Conservation (phyloP, 1,140 invertebrate genomes). For the Neodiprion fabricii region DNA sequence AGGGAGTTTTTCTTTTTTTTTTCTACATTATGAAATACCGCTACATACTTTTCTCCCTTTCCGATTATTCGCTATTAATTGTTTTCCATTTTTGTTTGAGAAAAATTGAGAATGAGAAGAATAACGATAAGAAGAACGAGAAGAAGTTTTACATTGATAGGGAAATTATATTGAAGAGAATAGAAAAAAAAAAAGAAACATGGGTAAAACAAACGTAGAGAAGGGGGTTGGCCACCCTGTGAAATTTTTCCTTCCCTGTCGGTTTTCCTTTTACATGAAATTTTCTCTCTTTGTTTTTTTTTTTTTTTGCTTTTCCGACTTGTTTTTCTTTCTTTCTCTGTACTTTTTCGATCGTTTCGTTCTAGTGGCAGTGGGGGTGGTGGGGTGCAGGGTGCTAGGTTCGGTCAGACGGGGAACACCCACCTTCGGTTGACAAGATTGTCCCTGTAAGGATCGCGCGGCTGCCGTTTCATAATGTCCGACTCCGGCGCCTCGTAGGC, state of each 20-base stretch:
- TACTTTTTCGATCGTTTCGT: background rate
- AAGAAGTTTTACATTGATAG: no score
- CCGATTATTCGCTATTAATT: no score
- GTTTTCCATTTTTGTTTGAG: no score
- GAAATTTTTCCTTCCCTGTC: slow-evolving; percentile 15
- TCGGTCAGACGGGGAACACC: slow-evolving; percentile 38
- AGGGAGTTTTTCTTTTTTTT: no score
- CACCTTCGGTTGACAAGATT: slow-evolving; percentile 95
- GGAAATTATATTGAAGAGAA: no score
- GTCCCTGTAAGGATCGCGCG: slow-evolving; percentile 91
- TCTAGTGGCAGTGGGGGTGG: slow-evolving; percentile 16
- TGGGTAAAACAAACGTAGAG: no score
- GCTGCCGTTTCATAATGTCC: slow-evolving; percentile 97
- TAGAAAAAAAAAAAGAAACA: no score
- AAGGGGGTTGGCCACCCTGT: background rate
- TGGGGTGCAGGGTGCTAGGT: slow-evolving; percentile 32
- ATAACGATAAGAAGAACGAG: no score
- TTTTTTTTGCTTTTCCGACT: background rate
- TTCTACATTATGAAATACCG: no score
- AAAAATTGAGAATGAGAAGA: no score
- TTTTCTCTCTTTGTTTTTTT: slow-evolving; percentile 10
- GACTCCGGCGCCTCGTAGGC: slow-evolving; percentile 96
- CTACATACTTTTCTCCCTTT: no score
- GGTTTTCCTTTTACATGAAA: slow-evolving; percentile 11
- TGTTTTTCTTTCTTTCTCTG: background rate